Conservation (phyloP, 2,113 vertebrate species). For the Triplophysa siluroides region DNA sequence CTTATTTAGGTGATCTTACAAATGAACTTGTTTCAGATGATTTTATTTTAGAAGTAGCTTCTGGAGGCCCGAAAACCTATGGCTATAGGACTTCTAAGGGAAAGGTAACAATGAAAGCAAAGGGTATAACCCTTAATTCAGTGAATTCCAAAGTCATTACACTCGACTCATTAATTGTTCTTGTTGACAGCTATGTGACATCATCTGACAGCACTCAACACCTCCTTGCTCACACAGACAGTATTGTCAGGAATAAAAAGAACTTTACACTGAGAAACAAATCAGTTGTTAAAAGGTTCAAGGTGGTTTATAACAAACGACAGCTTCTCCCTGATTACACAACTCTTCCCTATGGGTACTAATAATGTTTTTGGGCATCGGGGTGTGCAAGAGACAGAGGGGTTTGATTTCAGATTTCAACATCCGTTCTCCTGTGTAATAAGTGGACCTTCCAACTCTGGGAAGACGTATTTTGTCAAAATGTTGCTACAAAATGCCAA, state of each 20-base stretch:
- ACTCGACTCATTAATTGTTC: background rate
- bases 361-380: too few relatives aligned
- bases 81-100: background rate
- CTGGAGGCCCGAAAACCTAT: too few relatives aligned
- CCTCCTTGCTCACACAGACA: background rate
- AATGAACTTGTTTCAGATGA: too few relatives aligned
- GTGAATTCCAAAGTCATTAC: conserved; percentile 12
- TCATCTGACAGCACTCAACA: background rate
- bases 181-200: background rate
- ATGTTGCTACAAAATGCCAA: too few relatives aligned
- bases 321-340: background rate
- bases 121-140: background rate
- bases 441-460: background rate
- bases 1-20: background rate
- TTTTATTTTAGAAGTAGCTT: too few relatives aligned
- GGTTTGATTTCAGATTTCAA: too few relatives aligned
- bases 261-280: background rate
- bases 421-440: background rate
- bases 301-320: conserved; percentile 30
- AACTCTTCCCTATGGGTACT: background rate
- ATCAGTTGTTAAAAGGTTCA: background rate
- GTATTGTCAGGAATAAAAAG: conserved; percentile 5
- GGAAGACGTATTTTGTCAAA: conserved; percentile 19
- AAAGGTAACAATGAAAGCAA: background rate
- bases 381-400: too few relatives aligned